Base-by-base conservation (phyloP, 2,113 vertebrate genomes). In the Pagrus major region DNA sequence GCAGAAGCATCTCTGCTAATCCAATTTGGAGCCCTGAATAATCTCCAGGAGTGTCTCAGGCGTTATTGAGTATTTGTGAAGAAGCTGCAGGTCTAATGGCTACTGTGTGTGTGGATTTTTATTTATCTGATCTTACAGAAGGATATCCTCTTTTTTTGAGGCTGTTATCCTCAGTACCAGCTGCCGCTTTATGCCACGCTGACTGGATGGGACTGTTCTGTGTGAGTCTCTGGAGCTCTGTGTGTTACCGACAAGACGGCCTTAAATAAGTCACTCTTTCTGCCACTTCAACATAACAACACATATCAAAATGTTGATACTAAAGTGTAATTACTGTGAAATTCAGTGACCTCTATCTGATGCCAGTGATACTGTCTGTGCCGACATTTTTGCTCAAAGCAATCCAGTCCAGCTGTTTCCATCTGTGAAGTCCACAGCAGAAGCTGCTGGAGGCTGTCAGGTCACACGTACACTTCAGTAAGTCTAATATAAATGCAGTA, bases 21-120 rank as follows among this genome's bases (percentile, higher is more conserved):
- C 88, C 88, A 89, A 91, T 91, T 89, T 88, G 73, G 76, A 88
- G 68, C 15, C 55, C 29, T 71, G 83, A 81, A 79, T 88, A 85
- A 89, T 93, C 83, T 88, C 61, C 61, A 71, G 78, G 47, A 86
- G 78, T 5, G 42, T 82, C 79, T 84, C 66, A 1, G 71, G 76
- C 69, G 15, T 83, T 68, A 80, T 78, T 61, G 80, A 70, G 71
- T 56, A 46, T 84, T 80, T 78, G 76, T 85, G 70, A 64, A n/a
- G 76, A 89, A 83, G 66, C 72, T 76, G 75, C 46, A 42, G 67
- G 76, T 31, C 49, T 58, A 59, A 80, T 76, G 75, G 71, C 47
- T 54, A 52, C 80, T 41, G 60, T 77, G 67, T 44, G 75, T 35
- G n/a, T n/a, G n/a, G n/a, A n/a, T n/a, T 74, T 78, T 79, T 51